These are phyloP conservation scores for Lysandra bellargus DNA, from an alignment of 2,888 invertebrate genomes.

Conservation along the genomic window DNA sequence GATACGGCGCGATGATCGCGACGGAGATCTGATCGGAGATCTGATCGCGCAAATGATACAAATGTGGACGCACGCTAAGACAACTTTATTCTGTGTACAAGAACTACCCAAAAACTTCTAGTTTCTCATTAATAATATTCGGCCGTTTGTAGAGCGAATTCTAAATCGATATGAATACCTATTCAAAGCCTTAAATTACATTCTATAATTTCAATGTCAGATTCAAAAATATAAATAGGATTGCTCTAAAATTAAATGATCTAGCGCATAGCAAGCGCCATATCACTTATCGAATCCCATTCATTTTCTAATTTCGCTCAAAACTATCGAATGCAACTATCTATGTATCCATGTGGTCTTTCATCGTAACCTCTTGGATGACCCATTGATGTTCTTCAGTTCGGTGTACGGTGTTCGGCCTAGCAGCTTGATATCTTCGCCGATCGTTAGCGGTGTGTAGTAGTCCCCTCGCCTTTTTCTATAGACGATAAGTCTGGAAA, in stretches of 20 bases:
- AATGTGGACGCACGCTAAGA: no score
- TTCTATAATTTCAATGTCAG: not conserved
- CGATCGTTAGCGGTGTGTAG: slow-evolving; percentile 50
- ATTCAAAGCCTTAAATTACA: not conserved
- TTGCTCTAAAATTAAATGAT: not conserved
- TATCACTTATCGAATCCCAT: not conserved
- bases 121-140: no score
- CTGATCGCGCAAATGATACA: no score
- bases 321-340: not conserved
- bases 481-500: slow-evolving; percentile 73
- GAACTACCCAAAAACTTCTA: not conserved
- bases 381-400: slow-evolving; percentile 65
- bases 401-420: slow-evolving; percentile 67
- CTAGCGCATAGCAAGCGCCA: not conserved
- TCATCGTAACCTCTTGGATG: slow-evolving; percentile 43
- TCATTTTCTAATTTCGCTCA: not conserved
- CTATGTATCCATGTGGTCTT: slow-evolving; percentile 43
- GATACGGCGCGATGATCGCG: no score
- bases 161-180: not conserved
- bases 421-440: slow-evolving; percentile 63
- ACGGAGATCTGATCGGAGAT: no score
- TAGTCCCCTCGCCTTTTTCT: slow-evolving; percentile 57
- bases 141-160: not conserved
- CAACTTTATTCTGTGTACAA: not conserved
- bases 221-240: no score